phyloP scores from a whole-genome alignment of 2,113 vertebrate genomes.

The Apaloderma vittatum region DNA sequence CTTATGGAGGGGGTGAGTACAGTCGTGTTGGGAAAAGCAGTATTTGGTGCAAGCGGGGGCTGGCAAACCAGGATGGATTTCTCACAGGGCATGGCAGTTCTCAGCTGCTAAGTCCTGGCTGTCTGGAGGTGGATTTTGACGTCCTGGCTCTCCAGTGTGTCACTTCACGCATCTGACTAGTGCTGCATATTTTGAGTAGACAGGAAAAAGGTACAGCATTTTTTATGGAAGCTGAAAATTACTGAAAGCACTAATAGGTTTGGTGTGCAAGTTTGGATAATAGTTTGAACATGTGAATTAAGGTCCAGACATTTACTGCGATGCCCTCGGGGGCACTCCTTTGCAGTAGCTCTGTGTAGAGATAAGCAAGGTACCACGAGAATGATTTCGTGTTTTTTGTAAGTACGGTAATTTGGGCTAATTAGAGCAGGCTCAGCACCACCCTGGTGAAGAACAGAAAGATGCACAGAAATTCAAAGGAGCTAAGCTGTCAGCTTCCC shows the following conservation, averaged over 20 bases:
- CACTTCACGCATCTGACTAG: background rate
- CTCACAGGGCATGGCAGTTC: background rate
- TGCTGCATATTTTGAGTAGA: background rate
- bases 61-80: background rate
- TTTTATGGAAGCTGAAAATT: background rate
- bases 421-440: slow-evolving; percentile 49
- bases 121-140: background rate
- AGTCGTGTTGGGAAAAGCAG: background rate
- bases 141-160: background rate
- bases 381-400: slow-evolving; percentile 24
- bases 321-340: slow-evolving; percentile 8
- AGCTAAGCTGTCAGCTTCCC: slow-evolving; percentile 38
- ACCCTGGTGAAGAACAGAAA: slow-evolving; percentile 39
- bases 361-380: slow-evolving; percentile 40
- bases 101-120: background rate
- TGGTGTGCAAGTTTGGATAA: background rate
- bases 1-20: background rate
- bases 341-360: background rate
- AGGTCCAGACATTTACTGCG: slow-evolving; percentile 21
- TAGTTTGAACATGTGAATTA: slow-evolving; percentile 17
- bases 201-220: background rate
- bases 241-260: background rate
- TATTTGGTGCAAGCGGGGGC: background rate
- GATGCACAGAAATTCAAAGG: slow-evolving; percentile 30
- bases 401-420: slow-evolving; percentile 31